Evolutionary conservation across 2,888 invertebrate species (phyloP).

Genomic region (Melitaea athalia): DNA sequence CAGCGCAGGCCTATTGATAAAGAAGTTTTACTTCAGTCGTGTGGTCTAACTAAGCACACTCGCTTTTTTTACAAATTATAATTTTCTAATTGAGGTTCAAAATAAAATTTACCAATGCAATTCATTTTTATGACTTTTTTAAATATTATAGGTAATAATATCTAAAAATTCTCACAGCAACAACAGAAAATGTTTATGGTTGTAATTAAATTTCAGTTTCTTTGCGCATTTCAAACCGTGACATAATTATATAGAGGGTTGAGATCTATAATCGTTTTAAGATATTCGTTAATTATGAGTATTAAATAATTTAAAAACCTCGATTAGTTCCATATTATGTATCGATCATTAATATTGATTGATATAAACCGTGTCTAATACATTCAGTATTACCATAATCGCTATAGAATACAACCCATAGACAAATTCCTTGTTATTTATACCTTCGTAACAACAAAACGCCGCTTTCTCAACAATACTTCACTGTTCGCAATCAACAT

Average conservation of each 20-base stretch:
- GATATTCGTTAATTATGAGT: conserved; percentile 59
- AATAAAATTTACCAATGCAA: no score
- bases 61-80: no score
- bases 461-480: conserved; percentile 71
- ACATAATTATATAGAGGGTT: conserved; percentile 9
- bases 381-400: conserved; percentile 72
- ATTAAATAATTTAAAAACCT: conserved; percentile 68
- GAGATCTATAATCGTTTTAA: conserved; percentile 29
- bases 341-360: conserved; percentile 76
- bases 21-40: no score
- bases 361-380: conserved; percentile 76
- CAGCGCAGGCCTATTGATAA: no score
- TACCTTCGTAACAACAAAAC: conserved; percentile 46
- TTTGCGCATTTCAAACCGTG: conserved; percentile 13
- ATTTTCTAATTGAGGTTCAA: no score
- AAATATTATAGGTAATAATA: no score
- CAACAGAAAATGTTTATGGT: no score
- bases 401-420: conserved; percentile 50
- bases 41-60: no score
- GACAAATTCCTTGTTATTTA: conserved; percentile 59
- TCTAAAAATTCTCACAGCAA: no score
- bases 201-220: background rate
- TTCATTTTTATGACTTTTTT: no score
- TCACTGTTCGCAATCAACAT: conserved; percentile 72
- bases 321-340: conserved; percentile 77